phyloP scores from a whole-genome alignment of 2,797 vertebrate genomes.

The Sciaenops ocellatus region DNA sequence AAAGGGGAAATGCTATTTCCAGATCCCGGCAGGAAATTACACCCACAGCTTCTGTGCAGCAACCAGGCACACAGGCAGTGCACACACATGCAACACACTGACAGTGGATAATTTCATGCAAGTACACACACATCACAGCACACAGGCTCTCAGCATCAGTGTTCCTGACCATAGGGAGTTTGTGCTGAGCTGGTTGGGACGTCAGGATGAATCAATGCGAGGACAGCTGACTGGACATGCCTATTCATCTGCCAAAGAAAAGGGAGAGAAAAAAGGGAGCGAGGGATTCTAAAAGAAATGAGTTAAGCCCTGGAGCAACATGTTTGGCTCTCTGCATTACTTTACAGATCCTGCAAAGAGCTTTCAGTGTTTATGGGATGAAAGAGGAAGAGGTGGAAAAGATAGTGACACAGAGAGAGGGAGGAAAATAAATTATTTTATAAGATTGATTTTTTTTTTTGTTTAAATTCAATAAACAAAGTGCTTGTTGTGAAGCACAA shows the following conservation, averaged over 20 bases:
- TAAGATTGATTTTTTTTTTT: slow-evolving; percentile 8
- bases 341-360: slow-evolving; percentile 67
- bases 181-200: slow-evolving; percentile 89
- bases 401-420: slow-evolving; percentile 16
- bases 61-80: slow-evolving; percentile 53
- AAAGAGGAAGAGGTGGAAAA: slow-evolving; percentile 53
- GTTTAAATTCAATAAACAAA: neutral
- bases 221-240: slow-evolving; percentile 89
- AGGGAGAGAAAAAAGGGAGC: slow-evolving; percentile 76
- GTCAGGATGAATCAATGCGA: slow-evolving; percentile 88
- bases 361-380: slow-evolving; percentile 51
- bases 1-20: slow-evolving; percentile 57
- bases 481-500: neutral
- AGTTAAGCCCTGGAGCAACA: slow-evolving; percentile 81
- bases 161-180: slow-evolving; percentile 86
- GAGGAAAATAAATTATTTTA: neutral
- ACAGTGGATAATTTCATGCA: slow-evolving; percentile 69
- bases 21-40: slow-evolving; percentile 61
- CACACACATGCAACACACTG: slow-evolving; percentile 52
- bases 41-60: slow-evolving; percentile 63
- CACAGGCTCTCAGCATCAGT: slow-evolving; percentile 82
- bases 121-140: slow-evolving; percentile 53
- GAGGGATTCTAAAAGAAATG: slow-evolving; percentile 82
- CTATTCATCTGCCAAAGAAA: slow-evolving; percentile 90
- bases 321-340: slow-evolving; percentile 77